Evolutionary conservation across 2,797 vertebrate species (phyloP).

Genomic region (Chrysocyon brachyurus): DNA sequence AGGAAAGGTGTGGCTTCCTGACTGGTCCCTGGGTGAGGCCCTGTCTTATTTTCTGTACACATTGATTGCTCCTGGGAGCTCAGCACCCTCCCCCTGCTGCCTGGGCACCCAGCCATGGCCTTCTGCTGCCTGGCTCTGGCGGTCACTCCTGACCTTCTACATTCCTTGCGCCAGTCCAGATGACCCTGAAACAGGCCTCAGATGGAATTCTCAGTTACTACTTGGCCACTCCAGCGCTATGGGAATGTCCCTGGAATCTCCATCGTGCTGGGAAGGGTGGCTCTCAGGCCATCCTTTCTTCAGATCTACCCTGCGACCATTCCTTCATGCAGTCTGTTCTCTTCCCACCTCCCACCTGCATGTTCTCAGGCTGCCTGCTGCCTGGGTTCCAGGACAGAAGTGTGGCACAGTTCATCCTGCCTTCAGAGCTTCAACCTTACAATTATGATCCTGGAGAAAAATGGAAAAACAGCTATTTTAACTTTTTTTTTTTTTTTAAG

Average conservation of each 20-base stretch:
- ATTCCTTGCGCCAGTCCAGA: background rate
- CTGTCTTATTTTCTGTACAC: background rate
- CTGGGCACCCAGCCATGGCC: background rate
- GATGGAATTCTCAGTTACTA: background rate
- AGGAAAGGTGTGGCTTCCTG: background rate
- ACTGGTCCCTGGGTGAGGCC: background rate
- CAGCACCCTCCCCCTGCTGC: fast-evolving
- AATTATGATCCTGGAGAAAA: background rate
- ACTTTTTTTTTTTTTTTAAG: too few relatives aligned
- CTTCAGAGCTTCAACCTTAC: background rate
- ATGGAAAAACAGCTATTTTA: background rate
- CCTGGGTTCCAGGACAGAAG: background rate
- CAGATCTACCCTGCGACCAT: background rate
- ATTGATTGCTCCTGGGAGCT: background rate
- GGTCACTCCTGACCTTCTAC: background rate
- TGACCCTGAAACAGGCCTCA: background rate
- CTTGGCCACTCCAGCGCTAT: background rate
- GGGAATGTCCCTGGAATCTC: background rate
- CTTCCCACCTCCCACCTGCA: background rate
- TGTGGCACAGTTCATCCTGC: background rate
- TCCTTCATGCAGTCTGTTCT: background rate
- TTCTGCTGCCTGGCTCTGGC: background rate
- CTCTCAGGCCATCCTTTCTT: background rate
- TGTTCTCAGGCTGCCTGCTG: background rate
- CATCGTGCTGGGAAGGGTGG: fast-evolving